A percentile compares a stretch with the other conserved stretches of the same genome.
These are phyloP conservation scores for Muricea muricata DNA, from an alignment of 92 coral and sea anemone species.

Conservation along the genomic window DNA sequence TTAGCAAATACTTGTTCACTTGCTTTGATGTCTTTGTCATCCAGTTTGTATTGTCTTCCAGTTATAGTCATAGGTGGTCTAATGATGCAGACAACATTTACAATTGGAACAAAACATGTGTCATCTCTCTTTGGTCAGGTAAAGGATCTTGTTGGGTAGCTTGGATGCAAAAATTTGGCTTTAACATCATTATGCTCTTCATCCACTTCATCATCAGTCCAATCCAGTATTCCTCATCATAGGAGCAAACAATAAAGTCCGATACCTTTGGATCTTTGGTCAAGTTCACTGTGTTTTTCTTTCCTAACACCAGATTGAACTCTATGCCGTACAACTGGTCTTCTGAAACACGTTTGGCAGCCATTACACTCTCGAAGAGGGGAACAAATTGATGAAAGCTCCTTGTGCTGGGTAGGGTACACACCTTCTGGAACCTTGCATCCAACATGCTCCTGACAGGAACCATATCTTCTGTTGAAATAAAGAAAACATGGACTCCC, in stretches of 20 bases:
- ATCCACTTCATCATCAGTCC: slow-evolving; percentile 40
- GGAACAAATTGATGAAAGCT: slow-evolving; percentile 49
- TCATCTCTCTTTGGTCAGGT: slow-evolving; percentile 51
- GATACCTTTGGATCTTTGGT: slow-evolving; percentile 20
- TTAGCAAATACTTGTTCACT: slow-evolving; percentile 47
- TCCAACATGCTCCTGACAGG: slow-evolving; percentile 53
- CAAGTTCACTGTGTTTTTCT: slow-evolving; percentile 21
- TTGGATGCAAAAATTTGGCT: slow-evolving; percentile 47
- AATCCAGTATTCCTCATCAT: slow-evolving; percentile 40
- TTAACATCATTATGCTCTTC: slow-evolving; percentile 49
- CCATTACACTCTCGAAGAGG: slow-evolving; percentile 38
- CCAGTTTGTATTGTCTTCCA: slow-evolving; percentile 56
- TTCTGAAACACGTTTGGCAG: slow-evolving; percentile 38
- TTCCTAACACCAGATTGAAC: slow-evolving; percentile 51
- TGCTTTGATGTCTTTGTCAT: slow-evolving; percentile 35
- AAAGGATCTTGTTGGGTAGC: slow-evolving; percentile 53
- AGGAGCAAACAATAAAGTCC: slow-evolving; percentile 38
- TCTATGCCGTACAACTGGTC: slow-evolving; percentile 27
- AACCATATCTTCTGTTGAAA: slow-evolving; percentile 53
- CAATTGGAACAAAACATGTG: slow-evolving; percentile 35
- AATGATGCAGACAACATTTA: slow-evolving; percentile 43
- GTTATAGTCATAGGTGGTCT: slow-evolving; percentile 47
- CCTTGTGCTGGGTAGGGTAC: slow-evolving; percentile 46
- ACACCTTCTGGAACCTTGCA: slow-evolving; percentile 39
- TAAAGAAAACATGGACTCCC: slow-evolving; percentile 54